Base-by-base conservation (phyloP, 2,888 invertebrate species). In the Flabesymbios commensalis region DNA sequence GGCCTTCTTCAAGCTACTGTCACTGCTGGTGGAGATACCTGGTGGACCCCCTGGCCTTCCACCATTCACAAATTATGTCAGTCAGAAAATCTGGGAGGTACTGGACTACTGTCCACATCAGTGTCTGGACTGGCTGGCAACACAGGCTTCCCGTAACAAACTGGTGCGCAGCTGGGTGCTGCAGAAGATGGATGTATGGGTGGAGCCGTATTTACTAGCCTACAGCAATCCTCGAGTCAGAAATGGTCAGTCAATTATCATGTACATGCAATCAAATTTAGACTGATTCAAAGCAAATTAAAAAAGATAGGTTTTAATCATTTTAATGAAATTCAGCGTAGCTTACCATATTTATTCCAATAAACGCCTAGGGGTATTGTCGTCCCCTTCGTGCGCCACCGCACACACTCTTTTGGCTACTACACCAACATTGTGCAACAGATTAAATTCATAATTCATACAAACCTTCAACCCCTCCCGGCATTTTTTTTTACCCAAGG, bases 21-120 rank as follows among this genome's bases (percentile, higher is more conserved):
- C 94, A 1, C 84, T 94, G 74, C 82, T 95, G 68, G 93, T 93
- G 45, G 95, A 95, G 82, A 89, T 85, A 70, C 81, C 83, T 7
- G 89, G 90, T 62, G 89, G 89, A 22, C 87, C 90, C 0, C 89
- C 90, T 3, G 93, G 93, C 0, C 85, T 93, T 81, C 94, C 94
- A 0, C 92, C 93, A 78, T 95, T 93, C 86, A 94, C 94, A 0
- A 92, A 93, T 81, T 86, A 94, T 61, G 91, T 93, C 68, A 85
- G 95, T 64, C 90, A 91, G 68, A 88, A 92, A 24, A 90, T 95
- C 66, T 94, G 95, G 93, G 85, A 85, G 72, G 84, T 84, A 69
- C 92, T 93, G 0, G 92, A 94, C 78, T 90, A 90, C 72, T 93
- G 93, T 70, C 94, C 94, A 2, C 93, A 93, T 80, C 91, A 92